A percentile compares a stretch with the other conserved stretches of the same genome.
These are phyloP conservation scores for Siniperca undulata DNA, from an alignment of 2,797 vertebrate species.

Conservation along the genomic window DNA sequence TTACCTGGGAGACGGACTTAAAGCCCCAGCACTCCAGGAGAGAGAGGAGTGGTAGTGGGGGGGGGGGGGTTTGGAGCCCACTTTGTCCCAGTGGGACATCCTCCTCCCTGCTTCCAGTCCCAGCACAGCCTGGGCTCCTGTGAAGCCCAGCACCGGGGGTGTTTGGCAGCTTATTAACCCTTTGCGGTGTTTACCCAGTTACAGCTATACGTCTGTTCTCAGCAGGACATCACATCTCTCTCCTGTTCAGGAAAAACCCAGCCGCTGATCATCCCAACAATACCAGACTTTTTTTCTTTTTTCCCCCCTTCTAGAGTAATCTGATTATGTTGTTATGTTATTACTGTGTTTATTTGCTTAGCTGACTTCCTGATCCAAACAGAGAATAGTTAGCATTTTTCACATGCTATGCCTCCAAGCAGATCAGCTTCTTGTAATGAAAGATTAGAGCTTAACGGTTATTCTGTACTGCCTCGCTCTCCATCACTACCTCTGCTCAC, in stretches of 20 bases:
- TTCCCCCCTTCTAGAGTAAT: slow-evolving; percentile 43
- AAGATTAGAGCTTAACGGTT: slow-evolving; percentile 42
- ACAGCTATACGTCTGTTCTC: slow-evolving; percentile 51
- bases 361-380: slow-evolving; percentile 54
- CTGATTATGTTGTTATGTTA: slow-evolving; percentile 68
- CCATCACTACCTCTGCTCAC: not conserved
- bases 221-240: slow-evolving; percentile 55
- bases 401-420: slow-evolving; percentile 46
- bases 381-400: slow-evolving; percentile 57
- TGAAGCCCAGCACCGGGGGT: slow-evolving; percentile 54
- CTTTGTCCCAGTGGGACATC: slow-evolving; percentile 55
- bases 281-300: not conserved
- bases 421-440: slow-evolving; percentile 51
- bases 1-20: slow-evolving; percentile 85
- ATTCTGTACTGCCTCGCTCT: not conserved
- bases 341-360: slow-evolving; percentile 66
- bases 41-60: slow-evolving; percentile 52
- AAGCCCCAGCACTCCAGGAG: slow-evolving; percentile 77
- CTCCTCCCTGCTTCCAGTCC: slow-evolving; percentile 19
- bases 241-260: slow-evolving; percentile 46
- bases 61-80: slow-evolving; percentile 27
- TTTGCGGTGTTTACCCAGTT: slow-evolving; percentile 58
- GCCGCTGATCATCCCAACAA: slow-evolving; percentile 45
- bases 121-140: slow-evolving; percentile 33
- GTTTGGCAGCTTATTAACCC: slow-evolving; percentile 72